These are phyloP conservation scores for Lycaena phlaeas DNA, from an alignment of 2,888 invertebrate genomes.

Conservation along the genomic window DNA sequence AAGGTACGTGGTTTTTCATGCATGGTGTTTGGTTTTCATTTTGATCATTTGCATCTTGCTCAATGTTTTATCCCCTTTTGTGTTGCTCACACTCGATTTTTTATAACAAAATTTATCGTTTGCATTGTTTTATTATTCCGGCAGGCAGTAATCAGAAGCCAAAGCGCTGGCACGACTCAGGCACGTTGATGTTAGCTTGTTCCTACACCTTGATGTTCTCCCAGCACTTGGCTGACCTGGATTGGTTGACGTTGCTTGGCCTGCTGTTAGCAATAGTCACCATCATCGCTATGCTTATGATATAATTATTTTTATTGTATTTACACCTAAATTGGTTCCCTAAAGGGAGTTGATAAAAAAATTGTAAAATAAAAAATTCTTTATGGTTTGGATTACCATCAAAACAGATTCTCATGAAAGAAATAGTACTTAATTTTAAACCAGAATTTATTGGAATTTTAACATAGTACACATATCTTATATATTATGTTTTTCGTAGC, in stretches of 20 bases:
- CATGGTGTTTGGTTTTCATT: conserved; percentile 63
- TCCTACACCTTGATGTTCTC: conserved; percentile 81
- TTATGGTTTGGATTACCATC: too few relatives aligned
- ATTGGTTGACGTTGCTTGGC: conserved; percentile 82
- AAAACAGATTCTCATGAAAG: too few relatives aligned
- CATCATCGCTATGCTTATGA: conserved; percentile 78
- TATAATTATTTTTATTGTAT: too few relatives aligned
- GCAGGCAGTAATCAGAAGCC: conserved; percentile 62
- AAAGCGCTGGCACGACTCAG: conserved; percentile 74
- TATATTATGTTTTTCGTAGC: conserved; percentile 18
- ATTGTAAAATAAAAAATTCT: too few relatives aligned
- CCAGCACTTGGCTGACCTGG: conserved; percentile 80
- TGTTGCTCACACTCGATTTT: conserved; percentile 18
- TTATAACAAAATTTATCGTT: conserved; percentile 19
- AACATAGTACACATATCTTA: not conserved
- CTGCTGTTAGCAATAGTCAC: conserved; percentile 82
- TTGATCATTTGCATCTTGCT: conserved; percentile 57
- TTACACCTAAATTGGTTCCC: too few relatives aligned
- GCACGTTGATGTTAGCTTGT: conserved; percentile 83
- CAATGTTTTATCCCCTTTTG: conserved; percentile 19
- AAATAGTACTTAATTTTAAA: too few relatives aligned
- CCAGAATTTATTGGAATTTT: not conserved
- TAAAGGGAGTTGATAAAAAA: too few relatives aligned
- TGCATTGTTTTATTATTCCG: conserved; percentile 40
- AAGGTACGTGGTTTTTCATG: conserved; percentile 67